phyloP scores from a whole-genome alignment of 2,113 vertebrate species.

The Macrotis lagotis region DNA sequence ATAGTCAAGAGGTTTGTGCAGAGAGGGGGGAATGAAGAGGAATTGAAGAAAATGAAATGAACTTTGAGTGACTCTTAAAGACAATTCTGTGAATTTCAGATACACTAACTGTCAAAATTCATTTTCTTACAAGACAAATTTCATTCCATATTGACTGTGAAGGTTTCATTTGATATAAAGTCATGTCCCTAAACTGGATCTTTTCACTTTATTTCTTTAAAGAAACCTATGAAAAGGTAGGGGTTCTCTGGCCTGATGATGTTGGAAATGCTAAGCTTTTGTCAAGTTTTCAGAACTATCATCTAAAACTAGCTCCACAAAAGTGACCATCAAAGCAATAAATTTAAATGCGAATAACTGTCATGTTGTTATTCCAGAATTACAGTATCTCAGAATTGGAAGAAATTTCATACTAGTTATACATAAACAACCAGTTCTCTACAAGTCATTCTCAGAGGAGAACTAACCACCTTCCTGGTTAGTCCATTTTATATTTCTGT shows the following conservation, averaged over 20 bases:
- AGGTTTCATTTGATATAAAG: not conserved
- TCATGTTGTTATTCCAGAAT: not conserved
- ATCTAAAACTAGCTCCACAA: not conserved
- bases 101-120: slow-evolving; percentile 30
- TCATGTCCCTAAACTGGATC: not conserved
- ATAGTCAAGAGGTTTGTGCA: not conserved
- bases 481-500: no score
- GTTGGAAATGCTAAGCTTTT: not conserved
- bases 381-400: not conserved
- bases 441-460: not conserved
- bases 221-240: not conserved
- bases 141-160: not conserved
- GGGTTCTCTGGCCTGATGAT: rapidly evolving
- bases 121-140: slow-evolving; percentile 16
- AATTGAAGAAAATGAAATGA: slow-evolving; percentile 40
- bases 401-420: not conserved
- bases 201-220: slow-evolving; percentile 39
- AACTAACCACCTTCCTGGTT: no score
- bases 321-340: not conserved
- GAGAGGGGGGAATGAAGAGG: not conserved
- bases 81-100: slow-evolving; percentile 13
- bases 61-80: slow-evolving; percentile 29
- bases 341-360: not conserved
- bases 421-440: not conserved
- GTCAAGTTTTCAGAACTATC: not conserved